Conservation (phyloP, 1,140 invertebrate species). For the Calephelis nemesis region DNA sequence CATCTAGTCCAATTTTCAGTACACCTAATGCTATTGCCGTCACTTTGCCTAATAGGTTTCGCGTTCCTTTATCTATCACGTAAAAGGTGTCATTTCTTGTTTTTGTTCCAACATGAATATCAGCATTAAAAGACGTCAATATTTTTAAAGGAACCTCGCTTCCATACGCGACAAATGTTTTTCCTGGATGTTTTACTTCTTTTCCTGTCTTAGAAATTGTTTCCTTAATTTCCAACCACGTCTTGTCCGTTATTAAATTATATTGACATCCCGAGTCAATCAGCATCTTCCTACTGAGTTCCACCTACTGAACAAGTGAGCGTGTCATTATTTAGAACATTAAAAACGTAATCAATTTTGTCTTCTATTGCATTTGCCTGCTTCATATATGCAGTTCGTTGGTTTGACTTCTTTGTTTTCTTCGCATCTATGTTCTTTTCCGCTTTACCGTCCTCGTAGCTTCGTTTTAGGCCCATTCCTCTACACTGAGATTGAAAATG, state of each 20-base stretch:
- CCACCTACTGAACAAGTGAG: no score
- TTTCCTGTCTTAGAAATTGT: constrained; percentile 10
- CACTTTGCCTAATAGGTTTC: not conserved
- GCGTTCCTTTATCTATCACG: not conserved
- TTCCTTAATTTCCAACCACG: no score
- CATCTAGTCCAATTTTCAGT: not conserved
- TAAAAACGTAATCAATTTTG: no score
- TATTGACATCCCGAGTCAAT: no score
- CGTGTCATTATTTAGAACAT: no score
- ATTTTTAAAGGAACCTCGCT: constrained; percentile 6
- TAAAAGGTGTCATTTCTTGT: not conserved
- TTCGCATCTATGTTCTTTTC: no score
- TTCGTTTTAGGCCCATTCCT: not conserved
- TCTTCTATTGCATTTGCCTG: no score
- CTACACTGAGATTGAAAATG: constrained; percentile 32
- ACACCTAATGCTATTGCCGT: not conserved
- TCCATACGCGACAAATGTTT: constrained; percentile 16
- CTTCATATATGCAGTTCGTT: no score
- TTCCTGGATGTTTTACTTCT: constrained; percentile 20
- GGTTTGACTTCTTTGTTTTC: no score
- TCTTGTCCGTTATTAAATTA: no score
- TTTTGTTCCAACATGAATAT: not conserved
- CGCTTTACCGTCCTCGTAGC: no score
- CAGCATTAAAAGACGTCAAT: constrained; percentile 10
- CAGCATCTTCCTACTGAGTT: no score